These are phyloP conservation scores for Tenthredo livida DNA, from an alignment of 2,888 invertebrate species.

Conservation along the genomic window DNA sequence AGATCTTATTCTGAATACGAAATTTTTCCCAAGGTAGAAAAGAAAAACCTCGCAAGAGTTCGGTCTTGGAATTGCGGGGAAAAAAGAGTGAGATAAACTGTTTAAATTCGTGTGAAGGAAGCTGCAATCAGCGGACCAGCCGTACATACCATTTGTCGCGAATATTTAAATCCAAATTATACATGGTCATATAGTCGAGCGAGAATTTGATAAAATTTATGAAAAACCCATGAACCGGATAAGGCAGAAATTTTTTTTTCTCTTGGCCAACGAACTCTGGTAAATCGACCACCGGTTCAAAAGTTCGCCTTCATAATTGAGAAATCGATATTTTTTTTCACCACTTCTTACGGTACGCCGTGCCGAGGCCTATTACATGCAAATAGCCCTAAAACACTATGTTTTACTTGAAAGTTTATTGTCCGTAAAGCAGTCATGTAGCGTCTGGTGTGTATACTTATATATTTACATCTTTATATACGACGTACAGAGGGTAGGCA, in stretches of 20 bases:
- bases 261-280: background rate
- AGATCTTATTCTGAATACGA: constrained; percentile 34
- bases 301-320: constrained; percentile 30
- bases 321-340: constrained; percentile 45
- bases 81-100: background rate
- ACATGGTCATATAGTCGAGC: background rate
- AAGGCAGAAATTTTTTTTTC: background rate
- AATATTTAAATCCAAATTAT: background rate
- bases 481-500: background rate
- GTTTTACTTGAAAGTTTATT: constrained; percentile 46
- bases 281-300: constrained; percentile 2
- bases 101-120: background rate
- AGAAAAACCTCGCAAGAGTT: background rate
- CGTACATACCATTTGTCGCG: background rate
- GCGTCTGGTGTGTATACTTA: background rate
- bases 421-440: constrained; percentile 34
- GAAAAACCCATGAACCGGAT: background rate
- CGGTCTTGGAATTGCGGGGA: background rate
- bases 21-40: background rate
- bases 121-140: background rate
- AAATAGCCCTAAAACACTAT: constrained; percentile 38
- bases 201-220: background rate
- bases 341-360: background rate
- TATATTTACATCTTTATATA: background rate
- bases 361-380: constrained; percentile 40